phyloP scores from a whole-genome alignment of 1,140 invertebrate genomes.

The Platorchestia sp. region DNA sequence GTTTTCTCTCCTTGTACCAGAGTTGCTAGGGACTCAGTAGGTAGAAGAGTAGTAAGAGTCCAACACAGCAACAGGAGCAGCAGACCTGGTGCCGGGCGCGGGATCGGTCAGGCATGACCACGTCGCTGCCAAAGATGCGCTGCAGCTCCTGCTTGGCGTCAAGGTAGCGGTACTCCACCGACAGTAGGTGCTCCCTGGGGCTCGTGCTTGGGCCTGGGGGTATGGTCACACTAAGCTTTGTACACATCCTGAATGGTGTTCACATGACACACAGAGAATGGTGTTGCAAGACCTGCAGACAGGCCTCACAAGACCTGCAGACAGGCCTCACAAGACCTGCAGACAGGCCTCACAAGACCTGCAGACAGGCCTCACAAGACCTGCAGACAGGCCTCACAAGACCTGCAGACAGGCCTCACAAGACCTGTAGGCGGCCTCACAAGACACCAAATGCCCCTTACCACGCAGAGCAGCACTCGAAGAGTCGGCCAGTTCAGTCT shows the following conservation, averaged over 20 bases:
- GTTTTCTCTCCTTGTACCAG: too few species aligned
- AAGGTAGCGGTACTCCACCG: slow-evolving; percentile 45
- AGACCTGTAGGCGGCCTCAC: neutral
- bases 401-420: too few species aligned
- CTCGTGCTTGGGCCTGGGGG: slow-evolving; percentile 14
- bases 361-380: too few species aligned
- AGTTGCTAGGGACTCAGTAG: too few species aligned
- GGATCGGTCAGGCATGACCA: slow-evolving; percentile 61
- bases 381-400: too few species aligned
- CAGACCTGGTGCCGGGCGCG: slow-evolving; percentile 69
- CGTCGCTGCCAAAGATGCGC: slow-evolving; percentile 56
- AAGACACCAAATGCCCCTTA: neutral
- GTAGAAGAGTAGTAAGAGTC: too few species aligned
- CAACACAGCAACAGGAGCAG: neutral
- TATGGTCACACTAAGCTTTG: neutral
- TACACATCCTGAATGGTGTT: neutral
- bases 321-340: too few species aligned
- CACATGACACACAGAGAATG: slow-evolving; percentile 54
- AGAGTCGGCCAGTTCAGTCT: slow-evolving; percentile 68
- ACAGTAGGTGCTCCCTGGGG: slow-evolving; percentile 32
- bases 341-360: too few species aligned
- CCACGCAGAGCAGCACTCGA: neutral
- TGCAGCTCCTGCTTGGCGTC: slow-evolving; percentile 29
- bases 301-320: too few species aligned
- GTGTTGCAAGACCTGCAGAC: too few species aligned